Percentiles rank a stretch among this genome's conserved stretches.
These are phyloP conservation scores for Dasypogon diadema DNA, from an alignment of 2,888 invertebrate genomes.

Conservation along the genomic window DNA sequence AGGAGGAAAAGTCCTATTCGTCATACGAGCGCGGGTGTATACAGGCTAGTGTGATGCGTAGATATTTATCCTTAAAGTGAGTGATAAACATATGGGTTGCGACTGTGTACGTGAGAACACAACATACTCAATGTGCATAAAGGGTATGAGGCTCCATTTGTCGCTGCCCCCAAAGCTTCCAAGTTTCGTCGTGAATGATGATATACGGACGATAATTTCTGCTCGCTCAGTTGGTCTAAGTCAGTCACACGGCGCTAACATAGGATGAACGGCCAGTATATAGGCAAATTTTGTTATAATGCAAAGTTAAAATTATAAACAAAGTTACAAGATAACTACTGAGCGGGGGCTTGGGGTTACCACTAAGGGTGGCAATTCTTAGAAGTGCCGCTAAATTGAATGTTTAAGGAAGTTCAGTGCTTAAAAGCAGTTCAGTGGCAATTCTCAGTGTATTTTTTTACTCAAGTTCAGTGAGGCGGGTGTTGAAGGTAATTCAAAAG, in stretches of 20 bases:
- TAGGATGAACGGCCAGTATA: slow-evolving; percentile 55
- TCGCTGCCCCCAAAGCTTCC: slow-evolving; percentile 6
- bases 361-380: no score
- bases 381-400: no score
- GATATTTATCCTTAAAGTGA: slow-evolving; percentile 54
- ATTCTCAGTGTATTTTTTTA: background rate
- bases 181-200: slow-evolving; percentile 56
- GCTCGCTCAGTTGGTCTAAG: slow-evolving; percentile 67
- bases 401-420: background rate
- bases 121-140: slow-evolving; percentile 34
- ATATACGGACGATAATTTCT: slow-evolving; percentile 58
- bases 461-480: background rate
- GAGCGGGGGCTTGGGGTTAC: no score
- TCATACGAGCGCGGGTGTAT: slow-evolving; percentile 36
- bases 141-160: slow-evolving; percentile 27
- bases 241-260: slow-evolving; percentile 69
- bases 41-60: slow-evolving; percentile 52
- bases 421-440: background rate
- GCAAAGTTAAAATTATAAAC: no score
- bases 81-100: slow-evolving; percentile 48
- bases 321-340: no score
- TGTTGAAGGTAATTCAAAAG: background rate
- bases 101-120: slow-evolving; percentile 47
- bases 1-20: slow-evolving; percentile 6
- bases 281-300: no score